Base-by-base conservation (phyloP, 2,113 vertebrate species). In the Leucopsar rothschildi region DNA sequence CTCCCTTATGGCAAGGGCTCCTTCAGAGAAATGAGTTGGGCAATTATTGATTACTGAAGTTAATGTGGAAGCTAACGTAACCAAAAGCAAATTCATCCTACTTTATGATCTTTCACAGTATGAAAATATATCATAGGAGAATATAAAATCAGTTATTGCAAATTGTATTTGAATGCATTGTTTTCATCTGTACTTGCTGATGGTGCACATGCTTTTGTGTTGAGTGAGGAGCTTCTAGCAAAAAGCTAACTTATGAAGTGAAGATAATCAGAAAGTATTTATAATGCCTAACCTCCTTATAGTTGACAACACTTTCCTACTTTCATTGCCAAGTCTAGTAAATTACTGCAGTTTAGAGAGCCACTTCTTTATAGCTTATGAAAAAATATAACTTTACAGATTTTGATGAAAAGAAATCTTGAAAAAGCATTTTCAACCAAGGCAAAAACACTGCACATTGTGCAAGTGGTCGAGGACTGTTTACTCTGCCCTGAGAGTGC, bases 171-270 rank as follows among this genome's bases (percentile, higher is more conserved):
- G n/a, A 68, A 49, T 42, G n/a, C 12, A 13, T 50, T 59, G 4
- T 92, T 95, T 92, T 65, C 66, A 52, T 87, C 78, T 70, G 70
- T 82, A 57, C 40, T 87, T 82, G 49, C 75, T 93, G 82, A 81
- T 0, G 1, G 37, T 57, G 59, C 60, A 39, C 2, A 16, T 53
- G 14, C 17, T 86, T 90, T 70, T 45, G 35, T 71, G 49, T 82
- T 93, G 59, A 76, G 56, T 69, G 71, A 84, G 89, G 49, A 75
- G 7, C 6, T 64, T 77, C 75, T 12, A 56, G 60, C 50, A 72
- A 75, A 77, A 76, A 80, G 27, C 3, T 57, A 61, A 72, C 0
- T 0, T 31, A 45, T 33, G 72, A 91, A 70, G 22, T 1, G 0
- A 72, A 84, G 31, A 69, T 1, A 2, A 57, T 69, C 33, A 88